Base-by-base conservation (phyloP, 1,140 invertebrate species). In the Pygmarrhopalites habei region DNA sequence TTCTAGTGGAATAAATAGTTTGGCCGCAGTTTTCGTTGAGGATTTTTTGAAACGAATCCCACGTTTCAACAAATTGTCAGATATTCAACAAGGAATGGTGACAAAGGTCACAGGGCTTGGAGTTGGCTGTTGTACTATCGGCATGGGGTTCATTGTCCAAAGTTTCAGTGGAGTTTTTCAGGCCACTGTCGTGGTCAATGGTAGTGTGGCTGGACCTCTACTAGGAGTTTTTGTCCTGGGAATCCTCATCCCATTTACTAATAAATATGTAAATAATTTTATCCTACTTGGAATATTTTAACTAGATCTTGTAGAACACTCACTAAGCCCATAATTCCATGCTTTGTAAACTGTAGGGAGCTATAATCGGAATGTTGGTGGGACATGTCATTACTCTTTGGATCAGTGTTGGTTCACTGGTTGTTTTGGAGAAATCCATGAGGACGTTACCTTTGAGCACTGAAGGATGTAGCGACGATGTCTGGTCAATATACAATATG, bases 1-100 rank as follows among this genome's bases (percentile, higher is more conserved):
- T 3, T 79, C 78, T 1, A 79, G 79, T 14, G 75, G 77, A 2
- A 66, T 79, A 15, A 81, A 79, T 61, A 77, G 78, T 0, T 63
- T 81, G 29, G 73, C 79, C 1, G 77, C 79, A 3, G 77, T 80
- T 3, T 52, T 52, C 25, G 49, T 52, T 25, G 49, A 52, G 25
- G 78, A 79, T 35, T 55, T 69, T 65, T 72, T 78, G 23, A 62
- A 77, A 0, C 75, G 74, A 55, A 62, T 69, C 2, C 52, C 64
- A 15, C 65, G 70, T 15, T 67, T 71, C 32, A 19, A 53, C 15
- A 60, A 73, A 30, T 65, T 79, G 25, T 58, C 70, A 0, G 77
- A 78, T 28, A 58, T 57, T 47, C 73, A 64, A 56, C 72, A 73
- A 53, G 74, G 74, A 5, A 60, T 66, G 44, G 56, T 75, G 15